Base-by-base conservation (phyloP, 2,888 invertebrate species). In the Allolobophora icterica region DNA sequence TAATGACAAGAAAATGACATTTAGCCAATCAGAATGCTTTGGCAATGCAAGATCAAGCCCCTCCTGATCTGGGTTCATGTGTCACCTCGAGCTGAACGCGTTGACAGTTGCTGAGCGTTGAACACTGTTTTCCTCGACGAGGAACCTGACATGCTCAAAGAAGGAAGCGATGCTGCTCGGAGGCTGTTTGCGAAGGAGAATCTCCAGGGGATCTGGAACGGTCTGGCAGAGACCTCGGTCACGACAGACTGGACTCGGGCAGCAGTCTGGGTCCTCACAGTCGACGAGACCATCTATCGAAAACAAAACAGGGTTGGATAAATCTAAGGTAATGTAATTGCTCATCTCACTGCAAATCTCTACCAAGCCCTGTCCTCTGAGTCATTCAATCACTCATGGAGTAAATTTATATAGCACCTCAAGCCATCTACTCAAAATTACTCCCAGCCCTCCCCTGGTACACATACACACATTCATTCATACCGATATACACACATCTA, bases 31-130 rank as follows among this genome's bases (percentile, higher is more conserved):
- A 52, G 24, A 21, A 24, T 52, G 52, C 52, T 24, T 24, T 52
- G 52, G 21, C 52, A 42, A 42, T 42, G 5, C 42, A 52, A 21
- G 52, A 52, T 52, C 52, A 52, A 52, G 24, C 2, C 8, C 52
- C 5, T 52, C 24, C 21, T 52, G 3, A 52, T 71, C 71, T 71
- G 0, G 11, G 30, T 71, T 71, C 71, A 0, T 17, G 30, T 11
- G 71, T 71, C 97, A 87, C 87, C 87, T 87, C 35, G 4, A 35
- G 35, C 38, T 38, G 87, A 90, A 90, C 21, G 35, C 15, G 21
- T 71, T 30, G n/a, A 58, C 34, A 11, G n/a, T 34, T 30, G 90
- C 90, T 17, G 71, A n/a, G 4, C 89, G 42, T n/a, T 91, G 91
- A 33, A 91, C 91, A 42, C 71, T 91, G 89, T 91, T 45, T 33